A percentile compares a stretch with the other conserved stretches of the same genome.
phyloP scores from a whole-genome alignment of 2,888 invertebrate species.

The Sinhomidia bicolor region DNA sequence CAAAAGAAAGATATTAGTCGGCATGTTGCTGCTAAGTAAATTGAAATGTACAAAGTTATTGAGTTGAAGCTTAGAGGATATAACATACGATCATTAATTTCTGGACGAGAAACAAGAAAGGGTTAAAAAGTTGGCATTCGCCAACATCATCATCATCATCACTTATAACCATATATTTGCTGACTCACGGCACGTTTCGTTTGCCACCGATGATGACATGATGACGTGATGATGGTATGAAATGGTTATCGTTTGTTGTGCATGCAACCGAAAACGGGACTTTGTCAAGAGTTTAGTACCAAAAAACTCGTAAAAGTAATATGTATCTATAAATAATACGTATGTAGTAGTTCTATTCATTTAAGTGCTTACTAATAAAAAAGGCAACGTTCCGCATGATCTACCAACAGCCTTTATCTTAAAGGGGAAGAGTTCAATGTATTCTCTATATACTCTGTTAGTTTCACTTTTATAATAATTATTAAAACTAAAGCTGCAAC shows the following conservation, averaged over 20 bases:
- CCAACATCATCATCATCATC: background rate
- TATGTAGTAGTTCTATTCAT: too few species aligned
- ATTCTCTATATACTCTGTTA: too few species aligned
- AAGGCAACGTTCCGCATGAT: background rate
- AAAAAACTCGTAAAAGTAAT: too few species aligned
- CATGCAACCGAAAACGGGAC: background rate
- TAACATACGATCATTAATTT: slow-evolving; percentile 29
- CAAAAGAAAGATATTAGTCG: too few species aligned
- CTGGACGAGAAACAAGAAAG: background rate
- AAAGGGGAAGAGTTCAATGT: background rate
- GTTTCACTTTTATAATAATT: too few species aligned
- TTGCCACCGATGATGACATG: slow-evolving; percentile 28
- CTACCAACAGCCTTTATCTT: background rate
- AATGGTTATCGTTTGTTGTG: background rate
- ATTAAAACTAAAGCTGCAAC: too few species aligned
- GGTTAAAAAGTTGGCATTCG: background rate
- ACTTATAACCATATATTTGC: slow-evolving; percentile 9
- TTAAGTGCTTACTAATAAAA: too few species aligned
- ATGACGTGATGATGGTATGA: slow-evolving; percentile 13
- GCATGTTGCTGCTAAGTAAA: too few species aligned
- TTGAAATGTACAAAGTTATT: too few species aligned
- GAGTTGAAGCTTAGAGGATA: background rate
- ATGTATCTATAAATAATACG: too few species aligned
- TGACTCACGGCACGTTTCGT: slow-evolving; percentile 36
- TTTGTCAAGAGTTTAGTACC: background rate